phyloP scores from a whole-genome alignment of 64 coral and sea anemone genomes.

The Cladopsammia gracilis region DNA sequence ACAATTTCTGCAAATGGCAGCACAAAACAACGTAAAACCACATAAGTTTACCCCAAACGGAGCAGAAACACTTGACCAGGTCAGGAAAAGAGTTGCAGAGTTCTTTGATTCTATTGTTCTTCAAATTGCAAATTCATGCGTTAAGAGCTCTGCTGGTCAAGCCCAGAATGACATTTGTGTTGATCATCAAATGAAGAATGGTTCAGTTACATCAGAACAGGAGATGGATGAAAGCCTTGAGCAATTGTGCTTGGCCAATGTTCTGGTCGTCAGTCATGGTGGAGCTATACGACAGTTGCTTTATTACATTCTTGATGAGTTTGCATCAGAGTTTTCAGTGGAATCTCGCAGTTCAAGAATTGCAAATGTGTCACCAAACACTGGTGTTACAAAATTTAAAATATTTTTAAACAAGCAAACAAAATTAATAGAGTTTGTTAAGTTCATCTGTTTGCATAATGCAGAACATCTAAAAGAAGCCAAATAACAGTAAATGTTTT shows the following conservation, averaged over 20 bases:
- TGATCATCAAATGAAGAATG: neutral
- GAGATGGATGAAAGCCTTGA: neutral
- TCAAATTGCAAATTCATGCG: constrained; percentile 1
- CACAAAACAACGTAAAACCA: neutral
- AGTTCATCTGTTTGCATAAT: neutral
- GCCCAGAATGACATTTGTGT: neutral
- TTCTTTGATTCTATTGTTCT: constrained; percentile 2
- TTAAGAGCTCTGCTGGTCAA: neutral
- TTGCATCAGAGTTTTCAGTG: neutral
- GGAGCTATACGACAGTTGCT: constrained; percentile 27
- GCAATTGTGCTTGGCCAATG: neutral
- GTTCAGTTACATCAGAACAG: no score
- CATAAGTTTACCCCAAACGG: constrained; percentile 13
- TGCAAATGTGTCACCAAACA: constrained; percentile 12
- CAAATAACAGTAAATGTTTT: neutral
- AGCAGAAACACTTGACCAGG: constrained; percentile 2
- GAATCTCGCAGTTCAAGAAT: neutral
- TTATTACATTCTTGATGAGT: neutral
- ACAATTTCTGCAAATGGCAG: constrained; percentile 28
- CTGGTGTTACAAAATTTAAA: constrained; percentile 29
- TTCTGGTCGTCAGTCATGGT: constrained; percentile 25
- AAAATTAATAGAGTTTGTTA: constrained; percentile 19
- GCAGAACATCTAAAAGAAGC: constrained; percentile 11
- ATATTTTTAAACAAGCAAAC: constrained; percentile 39
- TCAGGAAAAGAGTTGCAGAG: neutral